Base-by-base conservation (phyloP, 2,797 vertebrate species). In the Triplophysa bombifrons region DNA sequence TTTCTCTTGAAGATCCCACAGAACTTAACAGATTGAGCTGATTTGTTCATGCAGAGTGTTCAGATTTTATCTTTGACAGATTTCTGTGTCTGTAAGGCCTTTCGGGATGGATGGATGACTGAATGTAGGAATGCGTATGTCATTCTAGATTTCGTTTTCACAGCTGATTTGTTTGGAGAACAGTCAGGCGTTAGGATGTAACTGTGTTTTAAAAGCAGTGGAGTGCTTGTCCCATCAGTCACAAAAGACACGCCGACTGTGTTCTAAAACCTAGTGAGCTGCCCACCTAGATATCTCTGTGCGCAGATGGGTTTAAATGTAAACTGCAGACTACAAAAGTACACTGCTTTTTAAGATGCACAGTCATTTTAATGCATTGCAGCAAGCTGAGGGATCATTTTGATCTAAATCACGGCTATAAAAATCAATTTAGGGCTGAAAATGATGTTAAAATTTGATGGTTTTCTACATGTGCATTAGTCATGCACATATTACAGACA, bases 81-180 rank as follows among this genome's bases (percentile, higher is more conserved):
- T 17, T 63, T 63, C 16, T 63, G 25, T 34, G 14, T 16, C 27
- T 63, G 16, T 63, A 6, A 30, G 60, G 13, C 60, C 53, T 55
- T 55, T 55, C 7, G 53, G 53, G 19, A 55, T 8, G 60, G 60
- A 63, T 63, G 27, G 19, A 55, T 9, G 60, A 11, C 19, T 63
- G 27, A 63, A 63, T 61, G 60, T 27, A 61, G 27, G 27, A 63
- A 63, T 34, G 27, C 27, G 17, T 63, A 3, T 63, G 60, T 63
- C 60, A 34, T 30, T 63, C 25, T 65, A 44, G 19, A 65, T 65
- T 64, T 65, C 4, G 3, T 20, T 65, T 65, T 65, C 63, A 41
- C 34, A 65, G 34, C 19, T 30, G 60, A 30, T 63, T 25, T 63
- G 60, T 63, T 63, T 30, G 17, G 27, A 34, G 60, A 63, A 63